Evolutionary conservation across 2,888 invertebrate species (phyloP), one percentile per base, ranked within the genome.

Genomic region (Frankliniella intonsa): DNA sequence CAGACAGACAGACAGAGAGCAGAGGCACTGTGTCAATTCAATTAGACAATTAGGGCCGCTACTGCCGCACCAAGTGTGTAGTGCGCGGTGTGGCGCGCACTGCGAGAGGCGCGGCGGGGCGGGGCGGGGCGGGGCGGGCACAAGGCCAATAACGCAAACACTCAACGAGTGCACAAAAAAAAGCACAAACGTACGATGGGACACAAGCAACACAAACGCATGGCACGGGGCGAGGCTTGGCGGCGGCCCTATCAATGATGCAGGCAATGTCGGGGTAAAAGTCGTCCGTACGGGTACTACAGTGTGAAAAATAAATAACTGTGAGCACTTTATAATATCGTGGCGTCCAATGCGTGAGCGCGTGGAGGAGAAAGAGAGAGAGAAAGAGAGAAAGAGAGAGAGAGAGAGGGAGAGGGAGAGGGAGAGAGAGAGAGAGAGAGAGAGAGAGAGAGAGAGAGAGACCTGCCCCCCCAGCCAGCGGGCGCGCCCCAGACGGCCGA

Each of bases 291-390:
- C n/a, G n/a, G n/a, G n/a, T n/a, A n/a, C n/a, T n/a, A n/a, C n/a
- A n/a, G n/a, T n/a, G n/a, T n/a, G n/a, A n/a, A n/a, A n/a, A n/a
- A n/a, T n/a, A n/a, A n/a, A 69, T 22, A n/a, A 22, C 69, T n/a
- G 69, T 69, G n/a, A 69, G 69, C 69, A 69, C 69, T 69, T 69
- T 69, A 69, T 69, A 69, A 69, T 69, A 69, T 69, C 69, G 69
- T 22, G 69, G n/a, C 22, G 69, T 69, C 55, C 55, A 55, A 10
- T 22, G 69, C 22, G 69, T 22, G n/a, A 19, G 55, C 22, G 69
- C 69, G n/a, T 69, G n/a, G 9, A 22, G 7, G 55, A 14, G 55
- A 14, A 12, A 55, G 55, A 55, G 55, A 55, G 55, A 55, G 55
- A 55, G 55, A 55, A 8, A 55, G 55, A 55, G 55, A 38, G 38